Conservation (phyloP, 23 tunicate species). For the Halocynthia aurantium region DNA sequence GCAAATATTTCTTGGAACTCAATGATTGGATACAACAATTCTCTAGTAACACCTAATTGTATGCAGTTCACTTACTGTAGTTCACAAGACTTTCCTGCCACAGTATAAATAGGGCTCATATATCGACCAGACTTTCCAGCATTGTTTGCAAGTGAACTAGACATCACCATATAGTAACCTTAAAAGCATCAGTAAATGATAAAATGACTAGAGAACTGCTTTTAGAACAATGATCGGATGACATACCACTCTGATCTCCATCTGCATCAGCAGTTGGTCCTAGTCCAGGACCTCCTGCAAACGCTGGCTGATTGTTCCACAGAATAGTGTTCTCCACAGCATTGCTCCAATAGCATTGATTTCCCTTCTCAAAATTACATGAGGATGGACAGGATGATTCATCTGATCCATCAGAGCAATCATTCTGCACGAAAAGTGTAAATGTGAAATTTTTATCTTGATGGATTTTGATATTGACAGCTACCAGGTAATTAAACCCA, state of each 20-base stretch:
- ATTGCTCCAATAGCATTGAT: slow-evolving; percentile 58
- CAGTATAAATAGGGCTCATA: background rate
- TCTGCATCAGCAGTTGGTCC: slow-evolving; percentile 45
- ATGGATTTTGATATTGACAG: background rate
- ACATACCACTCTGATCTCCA: background rate
- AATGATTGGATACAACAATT: no score
- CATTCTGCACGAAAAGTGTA: slow-evolving; percentile 27
- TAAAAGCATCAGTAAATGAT: no score
- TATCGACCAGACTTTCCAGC: background rate
- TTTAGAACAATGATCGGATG: no score
- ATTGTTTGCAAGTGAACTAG: background rate
- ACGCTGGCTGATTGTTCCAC: slow-evolving; percentile 47
- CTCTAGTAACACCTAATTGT: no score
- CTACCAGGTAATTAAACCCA: slow-evolving; percentile 17
- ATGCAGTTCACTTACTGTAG: no score
- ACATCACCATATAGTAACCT: no score
- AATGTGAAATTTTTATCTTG: background rate
- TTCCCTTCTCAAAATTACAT: slow-evolving; percentile 57
- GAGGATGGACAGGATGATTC: slow-evolving; percentile 61
- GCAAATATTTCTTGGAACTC: no score
- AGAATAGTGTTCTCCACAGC: slow-evolving; percentile 27
- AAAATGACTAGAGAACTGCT: no score
- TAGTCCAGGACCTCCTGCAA: slow-evolving; percentile 20
- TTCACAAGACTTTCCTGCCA: background rate
- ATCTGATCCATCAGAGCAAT: slow-evolving; percentile 78